Conservation (phyloP, 2,888 invertebrate species). For the Phortica okadai region DNA sequence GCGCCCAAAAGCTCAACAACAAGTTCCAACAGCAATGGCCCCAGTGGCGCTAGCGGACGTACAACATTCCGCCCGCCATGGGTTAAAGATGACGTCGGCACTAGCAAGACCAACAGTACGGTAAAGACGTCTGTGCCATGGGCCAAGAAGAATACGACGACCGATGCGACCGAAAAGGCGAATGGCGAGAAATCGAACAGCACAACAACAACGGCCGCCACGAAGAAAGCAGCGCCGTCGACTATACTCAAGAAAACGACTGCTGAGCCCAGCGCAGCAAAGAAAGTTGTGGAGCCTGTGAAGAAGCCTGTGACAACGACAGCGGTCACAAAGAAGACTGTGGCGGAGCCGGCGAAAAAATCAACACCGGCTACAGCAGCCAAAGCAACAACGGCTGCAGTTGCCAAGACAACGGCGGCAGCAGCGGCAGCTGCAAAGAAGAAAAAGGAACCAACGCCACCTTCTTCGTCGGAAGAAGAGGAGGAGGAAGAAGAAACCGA, state of each 20-base stretch:
- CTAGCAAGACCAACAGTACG: conserved; percentile 68
- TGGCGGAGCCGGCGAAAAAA: conserved; percentile 30
- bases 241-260: conserved; percentile 48
- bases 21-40: conserved; percentile 57
- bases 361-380: conserved; percentile 20
- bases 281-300: conserved; percentile 11
- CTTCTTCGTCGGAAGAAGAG: conserved; percentile 63
- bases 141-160: conserved; percentile 72
- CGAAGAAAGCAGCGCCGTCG: conserved; percentile 31
- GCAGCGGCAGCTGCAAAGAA: conserved; percentile 54
- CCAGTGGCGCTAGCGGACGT: conserved; percentile 76
- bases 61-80: conserved; percentile 84
- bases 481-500: conserved; percentile 51
- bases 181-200: conserved; percentile 59
- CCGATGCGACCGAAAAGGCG: conserved; percentile 50
- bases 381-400: conserved; percentile 41
- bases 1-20: conserved; percentile 67
- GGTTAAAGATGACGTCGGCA: conserved; percentile 79
- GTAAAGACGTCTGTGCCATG: conserved; percentile 78
- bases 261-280: conserved; percentile 22
- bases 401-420: conserved; percentile 64
- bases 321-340: conserved; percentile 49
- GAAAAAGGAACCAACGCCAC: conserved; percentile 73
- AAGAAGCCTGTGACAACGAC: conserved; percentile 36
- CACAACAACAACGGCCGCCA: conserved; percentile 50